These are phyloP conservation scores for Notothenia rossii DNA, from an alignment of 2,113 vertebrate species.

Conservation along the genomic window DNA sequence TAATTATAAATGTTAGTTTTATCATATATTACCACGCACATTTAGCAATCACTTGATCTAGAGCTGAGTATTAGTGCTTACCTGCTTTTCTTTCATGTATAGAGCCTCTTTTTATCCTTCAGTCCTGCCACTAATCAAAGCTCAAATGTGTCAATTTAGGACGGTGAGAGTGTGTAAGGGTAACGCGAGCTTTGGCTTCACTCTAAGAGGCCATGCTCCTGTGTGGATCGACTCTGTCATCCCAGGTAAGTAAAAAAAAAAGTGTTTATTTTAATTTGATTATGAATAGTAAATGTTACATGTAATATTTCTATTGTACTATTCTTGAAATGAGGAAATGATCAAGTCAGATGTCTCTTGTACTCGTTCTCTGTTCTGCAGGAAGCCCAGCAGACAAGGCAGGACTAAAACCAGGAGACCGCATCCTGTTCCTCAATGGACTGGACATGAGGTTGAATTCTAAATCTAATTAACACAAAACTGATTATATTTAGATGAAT, in stretches of 20 bases:
- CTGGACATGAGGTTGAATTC: conserved; percentile 95
- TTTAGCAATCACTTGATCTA: background rate
- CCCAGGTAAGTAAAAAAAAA: conserved; percentile 84
- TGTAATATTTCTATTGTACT: background rate
- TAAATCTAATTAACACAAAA: background rate
- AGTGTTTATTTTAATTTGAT: no score
- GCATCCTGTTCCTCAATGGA: conserved; percentile 96
- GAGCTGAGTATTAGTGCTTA: background rate
- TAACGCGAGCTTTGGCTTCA: conserved; percentile 97
- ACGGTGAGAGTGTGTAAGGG: conserved; percentile 97
- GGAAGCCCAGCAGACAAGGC: conserved; percentile 96
- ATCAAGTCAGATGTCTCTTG: background rate
- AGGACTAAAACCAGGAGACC: conserved; percentile 93
- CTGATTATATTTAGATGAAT: background rate
- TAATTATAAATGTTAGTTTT: background rate
- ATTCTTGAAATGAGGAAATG: background rate
- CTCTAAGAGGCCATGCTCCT: conserved; percentile 93
- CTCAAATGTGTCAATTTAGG: conserved; percentile 75
- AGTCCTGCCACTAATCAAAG: conserved; percentile 15
- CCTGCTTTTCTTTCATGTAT: background rate
- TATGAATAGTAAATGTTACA: no score
- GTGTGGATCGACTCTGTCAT: conserved; percentile 98
- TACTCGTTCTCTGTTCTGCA: conserved; percentile 62
- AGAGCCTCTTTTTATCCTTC: background rate
- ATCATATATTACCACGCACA: background rate